Percentiles rank a stretch among this genome's conserved stretches.
Conservation (phyloP, 1,140 invertebrate genomes). For the Philotrypesis tridentata region DNA sequence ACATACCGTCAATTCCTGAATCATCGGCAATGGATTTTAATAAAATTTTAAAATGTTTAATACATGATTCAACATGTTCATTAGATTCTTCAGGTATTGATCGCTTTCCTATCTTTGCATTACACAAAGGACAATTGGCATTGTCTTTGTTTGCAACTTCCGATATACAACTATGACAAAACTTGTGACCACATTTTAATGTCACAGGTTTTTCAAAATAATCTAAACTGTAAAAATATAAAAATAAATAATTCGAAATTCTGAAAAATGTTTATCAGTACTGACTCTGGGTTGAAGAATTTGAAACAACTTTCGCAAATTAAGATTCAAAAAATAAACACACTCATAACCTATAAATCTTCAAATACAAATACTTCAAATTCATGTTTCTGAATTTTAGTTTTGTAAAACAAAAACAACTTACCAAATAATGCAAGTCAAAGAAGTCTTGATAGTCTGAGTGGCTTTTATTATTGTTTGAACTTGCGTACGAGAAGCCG, state of each 20-base stretch:
- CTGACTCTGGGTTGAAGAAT: too few relatives aligned
- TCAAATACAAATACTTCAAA: too few relatives aligned
- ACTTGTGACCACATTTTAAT: slow-evolving; percentile 57
- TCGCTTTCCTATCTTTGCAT: slow-evolving; percentile 39
- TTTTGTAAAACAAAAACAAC: slow-evolving; percentile 1
- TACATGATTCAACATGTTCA: slow-evolving; percentile 28
- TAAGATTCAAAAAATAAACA: too few relatives aligned
- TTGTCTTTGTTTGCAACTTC: slow-evolving; percentile 36
- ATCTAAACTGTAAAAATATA: slow-evolving; percentile 52
- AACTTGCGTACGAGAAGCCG: not conserved
- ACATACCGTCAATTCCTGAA: slow-evolving; percentile 51
- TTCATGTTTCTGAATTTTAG: too few relatives aligned
- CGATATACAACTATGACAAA: slow-evolving; percentile 53
- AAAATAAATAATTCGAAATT: too few relatives aligned
- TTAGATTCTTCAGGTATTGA: slow-evolving; percentile 48
- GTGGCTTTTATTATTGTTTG: slow-evolving; percentile 38
- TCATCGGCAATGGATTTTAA: slow-evolving; percentile 46
- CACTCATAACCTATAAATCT: not conserved
- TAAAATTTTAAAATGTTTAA: slow-evolving; percentile 39
- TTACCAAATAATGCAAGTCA: slow-evolving; percentile 58
- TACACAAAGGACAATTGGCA: slow-evolving; percentile 54
- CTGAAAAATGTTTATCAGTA: too few relatives aligned
- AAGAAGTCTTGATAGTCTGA: slow-evolving; percentile 40
- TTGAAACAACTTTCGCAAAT: too few relatives aligned
- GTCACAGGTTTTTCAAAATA: slow-evolving; percentile 48